Percentiles rank a stretch among this genome's conserved stretches.
Conservation (phyloP, 2,113 vertebrate species). For the Pedionomus torquatus region DNA sequence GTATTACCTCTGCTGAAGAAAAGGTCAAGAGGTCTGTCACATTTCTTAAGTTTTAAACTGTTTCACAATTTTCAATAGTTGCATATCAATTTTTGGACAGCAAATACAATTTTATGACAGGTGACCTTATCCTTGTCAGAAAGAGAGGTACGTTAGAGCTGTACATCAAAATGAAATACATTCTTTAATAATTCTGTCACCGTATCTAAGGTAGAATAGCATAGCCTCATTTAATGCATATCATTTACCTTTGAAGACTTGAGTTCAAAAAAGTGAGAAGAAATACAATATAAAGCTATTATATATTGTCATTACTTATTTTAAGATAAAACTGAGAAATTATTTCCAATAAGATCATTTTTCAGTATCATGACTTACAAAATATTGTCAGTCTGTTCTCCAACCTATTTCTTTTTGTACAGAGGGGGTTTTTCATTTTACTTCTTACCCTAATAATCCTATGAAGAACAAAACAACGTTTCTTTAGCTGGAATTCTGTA, state of each 20-base stretch:
- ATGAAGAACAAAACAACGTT: background rate
- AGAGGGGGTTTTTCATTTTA: background rate
- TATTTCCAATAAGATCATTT: background rate
- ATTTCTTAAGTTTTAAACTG: slow-evolving; percentile 70
- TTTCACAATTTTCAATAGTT: slow-evolving; percentile 71
- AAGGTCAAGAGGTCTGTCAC: slow-evolving; percentile 75
- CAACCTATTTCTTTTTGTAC: background rate
- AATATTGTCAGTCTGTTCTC: background rate
- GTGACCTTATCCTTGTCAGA: slow-evolving; percentile 82
- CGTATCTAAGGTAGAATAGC: slow-evolving; percentile 67
- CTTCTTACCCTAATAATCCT: background rate
- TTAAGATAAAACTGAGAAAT: slow-evolving; percentile 4
- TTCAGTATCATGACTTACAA: background rate
- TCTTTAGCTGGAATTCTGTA: background rate
- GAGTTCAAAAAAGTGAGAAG: background rate
- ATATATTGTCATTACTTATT: background rate
- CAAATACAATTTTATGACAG: slow-evolving; percentile 80
- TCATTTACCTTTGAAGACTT: slow-evolving; percentile 32
- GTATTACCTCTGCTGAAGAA: slow-evolving; percentile 66
- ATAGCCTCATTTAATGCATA: slow-evolving; percentile 82
- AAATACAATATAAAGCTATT: background rate
- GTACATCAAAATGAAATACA: slow-evolving; percentile 79
- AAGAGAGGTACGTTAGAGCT: slow-evolving; percentile 65
- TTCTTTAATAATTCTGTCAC: slow-evolving; percentile 63
- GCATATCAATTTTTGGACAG: slow-evolving; percentile 76